Conservation (phyloP, 2,113 vertebrate species). For the Sinocyclocheilus rhinocerous region DNA sequence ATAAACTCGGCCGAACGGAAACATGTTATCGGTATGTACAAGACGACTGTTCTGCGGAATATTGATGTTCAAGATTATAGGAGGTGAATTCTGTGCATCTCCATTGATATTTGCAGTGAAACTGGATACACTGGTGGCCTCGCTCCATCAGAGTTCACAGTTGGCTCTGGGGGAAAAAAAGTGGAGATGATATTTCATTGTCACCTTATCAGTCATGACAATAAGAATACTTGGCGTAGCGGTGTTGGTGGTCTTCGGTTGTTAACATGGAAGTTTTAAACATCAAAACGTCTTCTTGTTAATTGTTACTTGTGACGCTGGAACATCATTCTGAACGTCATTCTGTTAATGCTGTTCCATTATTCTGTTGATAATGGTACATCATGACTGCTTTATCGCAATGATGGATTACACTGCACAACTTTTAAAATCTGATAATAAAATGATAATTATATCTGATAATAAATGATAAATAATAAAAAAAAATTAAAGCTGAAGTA, state of each 20-base stretch:
- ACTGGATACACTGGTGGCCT: neutral
- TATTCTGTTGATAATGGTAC: neutral
- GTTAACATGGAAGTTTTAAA: neutral
- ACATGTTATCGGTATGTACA: slow-evolving; percentile 39
- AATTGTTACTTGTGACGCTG: neutral
- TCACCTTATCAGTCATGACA: slow-evolving; percentile 49
- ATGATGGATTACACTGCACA: neutral
- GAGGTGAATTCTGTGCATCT: neutral
- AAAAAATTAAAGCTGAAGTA: too few species aligned
- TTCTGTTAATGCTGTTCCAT: neutral
- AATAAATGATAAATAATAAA: too few species aligned
- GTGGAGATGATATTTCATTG: slow-evolving; percentile 47
- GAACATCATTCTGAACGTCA: neutral
- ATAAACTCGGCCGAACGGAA: slow-evolving; percentile 34
- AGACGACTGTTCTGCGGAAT: neutral
- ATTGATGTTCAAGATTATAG: slow-evolving; percentile 8
- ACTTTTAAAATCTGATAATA: too few species aligned
- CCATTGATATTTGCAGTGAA: slow-evolving; percentile 5
- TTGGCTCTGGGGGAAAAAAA: neutral
- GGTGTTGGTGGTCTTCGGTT: slow-evolving; percentile 33
- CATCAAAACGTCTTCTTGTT: neutral
- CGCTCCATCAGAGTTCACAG: neutral
- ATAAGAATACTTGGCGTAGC: slow-evolving; percentile 15
- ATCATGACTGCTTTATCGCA: neutral
- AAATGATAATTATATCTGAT: too few species aligned